These are phyloP conservation scores for Lasius fuliginosus DNA, from an alignment of 2,888 invertebrate species.

Conservation along the genomic window DNA sequence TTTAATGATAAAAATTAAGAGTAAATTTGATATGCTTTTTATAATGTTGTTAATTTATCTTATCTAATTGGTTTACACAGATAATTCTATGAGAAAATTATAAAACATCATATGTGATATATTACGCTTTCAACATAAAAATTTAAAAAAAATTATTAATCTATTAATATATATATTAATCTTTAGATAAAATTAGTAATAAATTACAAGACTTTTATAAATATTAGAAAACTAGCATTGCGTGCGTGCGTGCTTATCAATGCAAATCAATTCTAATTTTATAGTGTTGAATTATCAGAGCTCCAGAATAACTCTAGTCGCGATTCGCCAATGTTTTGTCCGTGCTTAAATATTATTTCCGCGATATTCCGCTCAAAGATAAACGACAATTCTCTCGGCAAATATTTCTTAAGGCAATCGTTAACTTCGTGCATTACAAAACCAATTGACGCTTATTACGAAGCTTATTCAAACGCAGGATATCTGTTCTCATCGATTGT, in stretches of 20 bases:
- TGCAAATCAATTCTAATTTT: not conserved
- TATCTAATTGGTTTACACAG: not conserved
- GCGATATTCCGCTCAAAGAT: slow-evolving; percentile 17
- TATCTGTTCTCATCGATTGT: slow-evolving; percentile 24
- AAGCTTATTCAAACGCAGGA: slow-evolving; percentile 28
- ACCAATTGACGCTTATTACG: slow-evolving; percentile 49
- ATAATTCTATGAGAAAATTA: not conserved
- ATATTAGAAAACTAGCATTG: not conserved
- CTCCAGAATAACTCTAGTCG: not conserved
- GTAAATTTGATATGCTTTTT: not conserved
- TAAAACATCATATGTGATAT: not conserved
- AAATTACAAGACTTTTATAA: not conserved
- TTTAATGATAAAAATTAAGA: not conserved
- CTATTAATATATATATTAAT: not conserved
- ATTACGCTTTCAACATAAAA: not conserved
- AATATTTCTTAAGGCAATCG: slow-evolving; percentile 26
- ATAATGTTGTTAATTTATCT: not conserved
- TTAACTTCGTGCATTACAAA: slow-evolving; percentile 12
- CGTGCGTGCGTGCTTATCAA: not conserved
- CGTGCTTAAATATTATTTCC: slow-evolving; percentile 14
- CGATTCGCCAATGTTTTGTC: not conserved
- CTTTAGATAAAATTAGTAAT: not conserved
- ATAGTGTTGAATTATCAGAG: slow-evolving; percentile 2
- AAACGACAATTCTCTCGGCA: slow-evolving; percentile 22
- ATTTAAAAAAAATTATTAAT: not conserved